A percentile compares a stretch with the other conserved stretches of the same genome.
Evolutionary conservation across 2,888 invertebrate species (phyloP).

Genomic region (Hedychridium roseum): DNA sequence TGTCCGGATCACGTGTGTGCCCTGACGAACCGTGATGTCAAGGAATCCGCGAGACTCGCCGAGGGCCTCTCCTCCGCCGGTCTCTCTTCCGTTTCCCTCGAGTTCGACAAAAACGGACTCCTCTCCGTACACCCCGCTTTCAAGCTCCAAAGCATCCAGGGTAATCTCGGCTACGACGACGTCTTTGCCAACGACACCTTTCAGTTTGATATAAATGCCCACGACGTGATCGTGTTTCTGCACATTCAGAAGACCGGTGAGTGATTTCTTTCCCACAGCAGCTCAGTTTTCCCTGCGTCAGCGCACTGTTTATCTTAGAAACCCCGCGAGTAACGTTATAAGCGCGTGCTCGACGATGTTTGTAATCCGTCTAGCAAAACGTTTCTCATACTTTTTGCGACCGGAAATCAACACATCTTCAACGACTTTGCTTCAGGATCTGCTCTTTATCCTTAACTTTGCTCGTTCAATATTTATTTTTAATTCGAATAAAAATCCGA

Average conservation of each 20-base stretch:
- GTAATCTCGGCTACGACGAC: conserved; percentile 82
- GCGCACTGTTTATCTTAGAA: no score
- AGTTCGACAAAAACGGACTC: conserved; percentile 52
- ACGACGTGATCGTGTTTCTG: conserved; percentile 97
- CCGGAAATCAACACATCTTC: background rate
- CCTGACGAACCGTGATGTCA: conserved; percentile 70
- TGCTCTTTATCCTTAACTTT: background rate
- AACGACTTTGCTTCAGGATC: background rate
- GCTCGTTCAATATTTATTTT: no score
- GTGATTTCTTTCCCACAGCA: conserved; percentile 18
- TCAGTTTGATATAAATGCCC: conserved; percentile 88
- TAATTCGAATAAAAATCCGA: no score
- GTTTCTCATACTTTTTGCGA: no score
- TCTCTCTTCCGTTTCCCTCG: conserved; percentile 46
- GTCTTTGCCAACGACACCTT: conserved; percentile 83
- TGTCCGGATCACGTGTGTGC: conserved; percentile 89
- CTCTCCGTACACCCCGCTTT: conserved; percentile 55
- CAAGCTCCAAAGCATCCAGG: conserved; percentile 56
- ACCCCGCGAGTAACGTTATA: no score
- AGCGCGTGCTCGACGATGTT: no score
- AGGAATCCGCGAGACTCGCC: conserved; percentile 51
- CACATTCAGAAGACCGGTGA: conserved; percentile 97
- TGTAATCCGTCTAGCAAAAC: no score
- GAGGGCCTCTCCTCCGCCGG: conserved; percentile 48
- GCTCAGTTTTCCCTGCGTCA: no score